Evolutionary conservation across 2,797 vertebrate species (phyloP), one percentile per base, ranked within the genome.

Genomic region (Pogoniulus pusillus): DNA sequence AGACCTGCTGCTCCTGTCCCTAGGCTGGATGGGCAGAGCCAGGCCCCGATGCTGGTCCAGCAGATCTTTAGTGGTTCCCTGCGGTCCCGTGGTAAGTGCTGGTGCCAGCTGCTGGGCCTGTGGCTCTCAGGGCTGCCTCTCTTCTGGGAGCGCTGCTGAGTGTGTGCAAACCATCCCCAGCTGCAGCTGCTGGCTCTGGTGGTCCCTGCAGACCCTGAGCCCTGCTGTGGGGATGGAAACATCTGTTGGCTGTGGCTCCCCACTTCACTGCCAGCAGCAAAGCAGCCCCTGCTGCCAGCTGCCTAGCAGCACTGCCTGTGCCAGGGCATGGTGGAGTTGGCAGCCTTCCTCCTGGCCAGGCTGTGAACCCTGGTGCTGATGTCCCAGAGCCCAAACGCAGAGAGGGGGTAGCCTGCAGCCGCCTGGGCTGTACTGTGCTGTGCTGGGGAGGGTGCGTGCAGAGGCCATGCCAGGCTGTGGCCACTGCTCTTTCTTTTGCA

Each of bases 401-500:
- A 16, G 5, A 10, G 11, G 29, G 41, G 8, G 45, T 23, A 43
- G 55, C n/a, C 54, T 63, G 32, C 69, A 39, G 37, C 37, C 13
- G 13, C 37, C 37, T 39, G 13, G 39, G 37, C 37, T 39, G 37
- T 37, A 37, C 13, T 5, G 32, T 0, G 6, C 23, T 29, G 2
- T n/a, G 43, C 35, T 7, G 34, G 43, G 39, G 3, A n/a, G n/a
- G n/a, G n/a, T n/a, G 10, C 19, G 45, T 47, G 45, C 34, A 5
- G 37, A 3, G 16, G 6, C 10, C 35, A 23, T 77, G 58, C n/a
- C 37, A 20, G 45, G 16, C 8, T 34, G 22, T 5, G 32, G 68
- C 82, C 65, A 62, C 4, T 15, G 3, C 68, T 83, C 39, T 64
- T 66, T 79, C 58, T 77, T 32, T 91, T 97, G 47, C 97, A 99